Evolutionary conservation across 2,888 invertebrate species (phyloP), one percentile per base, ranked within the genome.

Genomic region (Pseudococcus jackbeardsleyi): DNA sequence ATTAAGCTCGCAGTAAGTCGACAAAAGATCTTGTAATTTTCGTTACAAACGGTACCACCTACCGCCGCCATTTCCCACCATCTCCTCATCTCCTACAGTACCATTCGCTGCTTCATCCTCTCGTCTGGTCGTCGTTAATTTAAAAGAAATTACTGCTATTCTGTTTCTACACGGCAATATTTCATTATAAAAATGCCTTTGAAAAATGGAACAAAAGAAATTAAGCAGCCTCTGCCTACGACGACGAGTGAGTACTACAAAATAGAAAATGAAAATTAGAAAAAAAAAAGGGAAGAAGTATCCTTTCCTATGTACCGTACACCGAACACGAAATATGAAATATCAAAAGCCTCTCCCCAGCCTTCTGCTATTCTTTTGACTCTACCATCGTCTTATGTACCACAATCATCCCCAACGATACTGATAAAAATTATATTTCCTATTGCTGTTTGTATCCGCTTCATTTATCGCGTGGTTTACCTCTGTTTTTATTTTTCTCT

Each of bases 81-180:
- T 50, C 50, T 64, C 33, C 33, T 50, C 48, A 50, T 12, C 48
- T 50, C 48, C 11, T 12, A 12, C 48, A 12, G 48, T 50, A 50
- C 86, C 26, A 8, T 77, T 46, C 48, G 22, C 22, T 19, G n/a
- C 26, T 5, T 17, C n/a, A 7, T 50, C n/a, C 17, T 50, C 50
- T 46, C 82, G 12, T 48, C 50, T 33, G 15, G 84, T 84, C 84
- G 84, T 48, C 46, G 85, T 87, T 87, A 87, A 87, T 87, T 87
- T 87, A 72, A 87, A 87, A 87, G 87, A 87, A 87, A 87, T 87
- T 87, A 87, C 87, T 86, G 87, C 79, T 87, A 87, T 48, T 87
- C 54, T 87, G 50, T 50, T 68, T 79, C 87, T 50, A 79, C 79
- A 79, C 79, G n/a, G 54, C 54, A 87, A 79, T 87, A 87, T 87